Evolutionary conservation across 2,113 vertebrate species (phyloP).

Genomic region (Anolis carolinensis): DNA sequence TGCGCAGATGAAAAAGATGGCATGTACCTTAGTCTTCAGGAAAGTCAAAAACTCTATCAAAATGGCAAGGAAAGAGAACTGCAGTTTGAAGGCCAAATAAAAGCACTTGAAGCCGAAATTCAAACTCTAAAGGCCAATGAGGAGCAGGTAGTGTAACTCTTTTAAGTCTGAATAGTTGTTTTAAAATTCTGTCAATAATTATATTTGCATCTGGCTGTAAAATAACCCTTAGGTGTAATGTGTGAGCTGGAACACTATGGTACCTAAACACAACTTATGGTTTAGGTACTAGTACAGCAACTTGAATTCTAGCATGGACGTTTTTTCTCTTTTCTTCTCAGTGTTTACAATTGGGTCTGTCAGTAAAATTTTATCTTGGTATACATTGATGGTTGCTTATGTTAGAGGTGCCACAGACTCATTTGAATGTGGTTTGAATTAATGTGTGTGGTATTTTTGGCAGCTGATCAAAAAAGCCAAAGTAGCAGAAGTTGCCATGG

Average conservation of each 20-base stretch:
- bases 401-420: background rate
- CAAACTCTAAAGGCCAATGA: constrained; percentile 81
- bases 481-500: constrained; percentile 87
- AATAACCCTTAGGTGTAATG: accelerated
- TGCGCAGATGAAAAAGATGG: constrained; percentile 90
- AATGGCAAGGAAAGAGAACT: constrained; percentile 84
- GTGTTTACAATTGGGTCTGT: background rate
- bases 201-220: background rate
- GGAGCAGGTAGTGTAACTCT: constrained; percentile 79
- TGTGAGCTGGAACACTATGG: background rate
- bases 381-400: background rate
- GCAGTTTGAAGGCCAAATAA: constrained; percentile 86
- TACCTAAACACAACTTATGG: background rate
- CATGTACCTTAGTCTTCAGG: constrained; percentile 83
- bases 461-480: constrained; percentile 86
- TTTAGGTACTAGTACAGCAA: background rate
- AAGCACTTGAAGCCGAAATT: constrained; percentile 84
- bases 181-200: background rate
- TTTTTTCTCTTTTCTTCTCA: background rate
- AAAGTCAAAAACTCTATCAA: constrained; percentile 85
- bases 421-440: background rate
- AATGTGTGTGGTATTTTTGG: constrained; percentile 5
- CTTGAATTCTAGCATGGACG: background rate
- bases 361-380: background rate
- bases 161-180: constrained; percentile 5